phyloP scores from a whole-genome alignment of 1,140 invertebrate species.

The Drosophila azteca region DNA sequence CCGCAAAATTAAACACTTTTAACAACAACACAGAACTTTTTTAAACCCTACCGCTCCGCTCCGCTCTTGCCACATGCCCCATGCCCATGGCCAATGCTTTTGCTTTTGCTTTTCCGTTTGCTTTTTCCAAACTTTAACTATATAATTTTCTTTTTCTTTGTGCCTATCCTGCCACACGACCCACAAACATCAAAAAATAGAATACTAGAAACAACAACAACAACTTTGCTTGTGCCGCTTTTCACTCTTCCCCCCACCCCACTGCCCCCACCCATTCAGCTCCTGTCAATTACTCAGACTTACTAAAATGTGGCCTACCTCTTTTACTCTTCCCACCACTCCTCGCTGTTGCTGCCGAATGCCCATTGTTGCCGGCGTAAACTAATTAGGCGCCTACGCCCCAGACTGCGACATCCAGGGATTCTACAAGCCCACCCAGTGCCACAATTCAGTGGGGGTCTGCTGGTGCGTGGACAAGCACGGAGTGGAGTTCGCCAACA shows the following conservation, averaged over 20 bases:
- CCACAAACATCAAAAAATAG: conserved; percentile 56
- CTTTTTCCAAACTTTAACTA: conserved; percentile 63
- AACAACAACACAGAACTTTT: conserved; percentile 73
- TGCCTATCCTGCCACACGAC: conserved; percentile 39
- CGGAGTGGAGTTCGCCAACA: conserved; percentile 93
- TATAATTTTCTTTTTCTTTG: conserved; percentile 39
- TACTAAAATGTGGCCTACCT: conserved; percentile 63
- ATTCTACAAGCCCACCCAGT: conserved; percentile 93
- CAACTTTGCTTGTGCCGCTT: conserved; percentile 72
- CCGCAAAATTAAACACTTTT: conserved; percentile 79
- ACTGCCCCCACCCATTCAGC: conserved; percentile 10
- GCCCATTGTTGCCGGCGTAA: conserved; percentile 16
- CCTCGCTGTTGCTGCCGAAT: neutral
- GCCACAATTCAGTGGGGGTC: conserved; percentile 91
- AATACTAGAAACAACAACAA: conserved; percentile 53
- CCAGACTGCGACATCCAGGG: conserved; percentile 94
- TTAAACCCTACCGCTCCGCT: neutral
- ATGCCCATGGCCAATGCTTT: conserved; percentile 24
- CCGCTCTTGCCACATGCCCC: conserved; percentile 28
- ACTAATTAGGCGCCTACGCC: conserved; percentile 88
- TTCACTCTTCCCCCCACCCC: conserved; percentile 27
- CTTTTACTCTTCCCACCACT: conserved; percentile 47
- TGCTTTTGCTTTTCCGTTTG: conserved; percentile 17
- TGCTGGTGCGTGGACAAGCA: conserved; percentile 98
- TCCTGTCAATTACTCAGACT: conserved; percentile 43